Evolutionary conservation across 2,888 invertebrate genomes (phyloP).

Genomic region (Lithophane leautieri): DNA sequence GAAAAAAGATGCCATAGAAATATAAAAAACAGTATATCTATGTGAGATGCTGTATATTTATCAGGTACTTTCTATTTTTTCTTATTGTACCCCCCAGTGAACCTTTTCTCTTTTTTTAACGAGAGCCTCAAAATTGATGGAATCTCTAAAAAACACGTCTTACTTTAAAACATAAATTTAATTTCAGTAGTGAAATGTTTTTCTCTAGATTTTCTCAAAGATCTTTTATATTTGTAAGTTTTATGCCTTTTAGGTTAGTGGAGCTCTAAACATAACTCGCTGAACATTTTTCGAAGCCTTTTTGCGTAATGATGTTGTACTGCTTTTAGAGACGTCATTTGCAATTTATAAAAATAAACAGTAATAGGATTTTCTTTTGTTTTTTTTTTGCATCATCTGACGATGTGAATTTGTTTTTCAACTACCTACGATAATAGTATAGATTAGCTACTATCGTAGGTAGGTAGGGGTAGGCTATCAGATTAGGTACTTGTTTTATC

Average conservation of each 20-base stretch:
- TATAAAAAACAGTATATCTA: too few relatives aligned
- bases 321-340: constrained; percentile 34
- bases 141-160: constrained; percentile 1
- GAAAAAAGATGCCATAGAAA: too few relatives aligned
- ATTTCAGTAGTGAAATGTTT: constrained; percentile 3
- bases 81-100: background rate
- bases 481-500: background rate
- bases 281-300: constrained; percentile 22
- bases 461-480: too few relatives aligned
- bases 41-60: background rate
- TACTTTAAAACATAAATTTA: background rate
- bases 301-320: constrained; percentile 26
- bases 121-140: background rate
- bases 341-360: constrained; percentile 4
- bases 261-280: constrained; percentile 15
- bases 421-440: background rate
- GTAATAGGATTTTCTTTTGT: background rate
- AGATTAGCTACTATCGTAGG: too few relatives aligned
- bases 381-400: background rate
- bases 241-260: constrained; percentile 29
- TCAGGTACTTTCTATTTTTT: background rate
- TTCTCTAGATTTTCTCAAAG: background rate
- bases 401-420: background rate
- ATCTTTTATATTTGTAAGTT: constrained; percentile 17
- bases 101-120: background rate